Conservation (phyloP, 2,113 vertebrate species). For the Emydura subglobosa region DNA sequence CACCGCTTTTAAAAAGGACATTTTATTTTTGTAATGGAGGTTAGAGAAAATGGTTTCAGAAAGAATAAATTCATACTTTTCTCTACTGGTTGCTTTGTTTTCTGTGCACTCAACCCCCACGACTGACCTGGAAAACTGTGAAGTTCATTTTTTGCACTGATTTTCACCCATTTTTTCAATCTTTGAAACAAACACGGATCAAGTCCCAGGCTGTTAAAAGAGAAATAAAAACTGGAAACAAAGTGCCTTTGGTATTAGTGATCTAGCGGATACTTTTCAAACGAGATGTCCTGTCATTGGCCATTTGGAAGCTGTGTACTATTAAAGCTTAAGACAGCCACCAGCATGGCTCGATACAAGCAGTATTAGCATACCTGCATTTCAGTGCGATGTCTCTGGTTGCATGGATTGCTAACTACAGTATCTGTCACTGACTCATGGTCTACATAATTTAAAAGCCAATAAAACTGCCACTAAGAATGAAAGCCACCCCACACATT, state of each 20-base stretch:
- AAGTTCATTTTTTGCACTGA: background rate
- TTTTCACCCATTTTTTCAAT: background rate
- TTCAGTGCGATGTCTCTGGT: background rate
- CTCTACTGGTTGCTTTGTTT: background rate
- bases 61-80: background rate
- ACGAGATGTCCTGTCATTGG: background rate
- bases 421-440: conserved; percentile 16
- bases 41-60: background rate
- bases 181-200: background rate
- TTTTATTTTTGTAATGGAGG: background rate
- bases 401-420: background rate
- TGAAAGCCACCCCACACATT: background rate
- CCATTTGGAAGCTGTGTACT: background rate
- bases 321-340: rapidly evolving
- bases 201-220: background rate
- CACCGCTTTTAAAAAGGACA: background rate
- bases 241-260: background rate
- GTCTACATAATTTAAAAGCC: background rate
- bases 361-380: background rate
- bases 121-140: background rate
- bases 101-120: background rate
- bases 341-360: background rate
- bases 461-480: background rate
- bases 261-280: background rate
- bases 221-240: background rate